Conservation (phyloP, 1,140 invertebrate genomes). For the Drosophila kohkoa region DNA sequence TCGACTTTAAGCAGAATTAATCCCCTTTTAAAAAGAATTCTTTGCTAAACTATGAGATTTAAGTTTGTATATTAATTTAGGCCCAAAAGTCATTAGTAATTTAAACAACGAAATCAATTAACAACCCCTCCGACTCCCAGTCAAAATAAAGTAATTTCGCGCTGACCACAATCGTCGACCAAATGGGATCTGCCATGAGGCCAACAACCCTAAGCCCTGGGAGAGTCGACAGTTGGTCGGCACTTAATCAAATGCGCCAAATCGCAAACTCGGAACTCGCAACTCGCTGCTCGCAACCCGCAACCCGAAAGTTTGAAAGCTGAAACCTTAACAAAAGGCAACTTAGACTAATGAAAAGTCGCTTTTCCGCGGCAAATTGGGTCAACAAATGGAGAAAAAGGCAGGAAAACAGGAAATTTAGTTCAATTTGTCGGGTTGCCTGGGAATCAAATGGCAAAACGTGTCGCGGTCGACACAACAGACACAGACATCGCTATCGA, state of each 20-base stretch:
- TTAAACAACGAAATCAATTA: conserved; percentile 61
- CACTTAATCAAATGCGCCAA: conserved; percentile 67
- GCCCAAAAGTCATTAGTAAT: conserved; percentile 33
- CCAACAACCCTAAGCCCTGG: conserved; percentile 38
- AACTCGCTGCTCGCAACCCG: neutral
- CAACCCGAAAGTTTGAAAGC: conserved; percentile 37
- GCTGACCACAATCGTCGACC: conserved; percentile 28
- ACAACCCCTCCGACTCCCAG: conserved; percentile 34
- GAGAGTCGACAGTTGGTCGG: conserved; percentile 22
- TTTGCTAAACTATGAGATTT: neutral
- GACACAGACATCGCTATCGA: too few relatives aligned
- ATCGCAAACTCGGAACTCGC: conserved; percentile 20
- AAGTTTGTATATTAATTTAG: neutral
- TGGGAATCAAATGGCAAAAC: conserved; percentile 78
- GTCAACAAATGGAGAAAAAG: conserved; percentile 56
- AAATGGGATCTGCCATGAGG: neutral
- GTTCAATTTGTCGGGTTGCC: conserved; percentile 70
- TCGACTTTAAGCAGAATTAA: neutral
- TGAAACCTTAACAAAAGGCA: conserved; percentile 50
- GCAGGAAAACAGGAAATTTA: conserved; percentile 72
- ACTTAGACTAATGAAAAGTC: conserved; percentile 76
- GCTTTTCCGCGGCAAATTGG: conserved; percentile 76
- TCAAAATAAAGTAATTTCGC: conserved; percentile 65
- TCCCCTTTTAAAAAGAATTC: neutral
- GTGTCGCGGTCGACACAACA: conserved; percentile 52